Evolutionary conservation across 2,888 invertebrate genomes (phyloP).

Genomic region (Limenitis camilla): DNA sequence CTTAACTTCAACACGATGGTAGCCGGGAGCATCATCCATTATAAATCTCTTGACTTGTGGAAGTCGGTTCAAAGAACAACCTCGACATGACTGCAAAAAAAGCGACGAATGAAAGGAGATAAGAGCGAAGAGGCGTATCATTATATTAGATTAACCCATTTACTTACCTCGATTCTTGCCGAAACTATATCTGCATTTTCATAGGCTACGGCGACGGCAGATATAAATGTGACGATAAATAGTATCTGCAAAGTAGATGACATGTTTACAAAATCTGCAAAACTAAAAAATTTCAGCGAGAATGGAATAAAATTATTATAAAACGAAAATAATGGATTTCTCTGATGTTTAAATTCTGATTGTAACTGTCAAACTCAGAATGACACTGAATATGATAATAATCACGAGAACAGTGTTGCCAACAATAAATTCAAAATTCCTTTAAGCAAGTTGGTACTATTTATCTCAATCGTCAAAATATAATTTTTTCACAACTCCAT

Average conservation of each 20-base stretch:
- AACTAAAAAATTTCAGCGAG: too few relatives aligned
- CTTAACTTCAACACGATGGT: constrained; percentile 76
- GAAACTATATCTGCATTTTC: constrained; percentile 51
- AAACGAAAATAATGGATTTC: too few relatives aligned
- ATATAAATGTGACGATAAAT: constrained; percentile 29
- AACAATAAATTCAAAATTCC: too few relatives aligned
- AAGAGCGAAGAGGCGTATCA: neutral
- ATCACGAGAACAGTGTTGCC: too few relatives aligned
- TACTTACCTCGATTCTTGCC: constrained; percentile 61
- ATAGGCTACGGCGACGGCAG: constrained; percentile 37
- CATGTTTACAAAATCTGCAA: constrained; percentile 27
- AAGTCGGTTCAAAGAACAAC: constrained; percentile 79
- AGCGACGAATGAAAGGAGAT: neutral
- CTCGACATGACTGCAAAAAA: constrained; percentile 77
- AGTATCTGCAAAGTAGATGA: constrained; percentile 28
- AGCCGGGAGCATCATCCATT: constrained; percentile 79
- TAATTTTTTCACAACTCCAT: too few relatives aligned
- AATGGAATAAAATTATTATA: too few relatives aligned
- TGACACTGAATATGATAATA: too few relatives aligned
- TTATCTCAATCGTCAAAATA: too few relatives aligned
- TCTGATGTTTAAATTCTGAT: too few relatives aligned
- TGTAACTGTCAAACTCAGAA: too few relatives aligned
- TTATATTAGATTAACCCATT: neutral
- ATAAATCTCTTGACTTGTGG: constrained; percentile 79
- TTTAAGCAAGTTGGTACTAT: too few relatives aligned